These are phyloP conservation scores for Sus cebifrons DNA, from an alignment of 2,797 vertebrate genomes.

Conservation along the genomic window DNA sequence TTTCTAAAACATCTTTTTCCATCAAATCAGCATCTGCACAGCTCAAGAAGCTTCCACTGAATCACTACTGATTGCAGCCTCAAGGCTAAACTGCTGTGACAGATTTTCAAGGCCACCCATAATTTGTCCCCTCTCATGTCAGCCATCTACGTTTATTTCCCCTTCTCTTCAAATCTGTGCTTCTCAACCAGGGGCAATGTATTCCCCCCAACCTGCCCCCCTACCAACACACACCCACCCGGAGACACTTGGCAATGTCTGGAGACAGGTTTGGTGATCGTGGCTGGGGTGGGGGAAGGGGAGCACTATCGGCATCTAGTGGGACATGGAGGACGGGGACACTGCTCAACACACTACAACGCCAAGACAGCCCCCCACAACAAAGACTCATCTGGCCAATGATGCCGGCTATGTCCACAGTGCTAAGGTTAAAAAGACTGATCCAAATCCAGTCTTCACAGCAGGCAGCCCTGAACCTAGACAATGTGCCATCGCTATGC, in stretches of 20 bases:
- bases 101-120: constrained; percentile 1
- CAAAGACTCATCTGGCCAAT: neutral
- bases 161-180: constrained; percentile 21
- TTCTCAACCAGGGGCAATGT: neutral
- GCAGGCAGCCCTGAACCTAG: neutral
- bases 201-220: neutral
- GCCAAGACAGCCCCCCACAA: neutral
- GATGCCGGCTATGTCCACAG: neutral
- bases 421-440: neutral
- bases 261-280: neutral
- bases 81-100: neutral
- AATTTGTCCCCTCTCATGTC: neutral
- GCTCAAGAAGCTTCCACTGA: neutral
- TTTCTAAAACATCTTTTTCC: constrained; percentile 36
- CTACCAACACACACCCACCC: neutral
- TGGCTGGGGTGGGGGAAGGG: neutral
- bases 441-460: neutral
- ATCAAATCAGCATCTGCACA: constrained; percentile 21
- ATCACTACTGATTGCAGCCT: neutral
- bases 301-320: neutral
- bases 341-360: neutral
- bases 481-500: neutral
- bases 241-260: neutral
- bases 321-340: no score
- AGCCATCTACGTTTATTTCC: neutral